Conservation (phyloP, 2,797 vertebrate genomes). For the Tapera naevia region DNA sequence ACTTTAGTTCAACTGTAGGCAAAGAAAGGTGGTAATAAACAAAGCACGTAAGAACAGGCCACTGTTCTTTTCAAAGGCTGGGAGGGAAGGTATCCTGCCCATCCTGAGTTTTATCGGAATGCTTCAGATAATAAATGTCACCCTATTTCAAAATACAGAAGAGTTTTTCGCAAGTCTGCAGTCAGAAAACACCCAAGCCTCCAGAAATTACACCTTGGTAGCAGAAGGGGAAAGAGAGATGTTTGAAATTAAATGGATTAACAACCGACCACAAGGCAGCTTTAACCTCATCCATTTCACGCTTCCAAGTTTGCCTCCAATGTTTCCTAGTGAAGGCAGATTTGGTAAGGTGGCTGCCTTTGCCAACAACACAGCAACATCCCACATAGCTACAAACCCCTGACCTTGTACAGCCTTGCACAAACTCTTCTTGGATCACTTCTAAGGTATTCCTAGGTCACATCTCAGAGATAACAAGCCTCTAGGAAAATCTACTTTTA, state of each 20-base stretch:
- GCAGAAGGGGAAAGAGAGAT: not conserved
- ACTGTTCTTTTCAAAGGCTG: not conserved
- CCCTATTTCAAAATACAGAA: not conserved
- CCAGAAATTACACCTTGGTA: not conserved
- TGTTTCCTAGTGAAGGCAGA: not conserved
- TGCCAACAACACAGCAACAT: not conserved
- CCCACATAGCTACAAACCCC: not conserved
- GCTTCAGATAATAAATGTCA: not conserved
- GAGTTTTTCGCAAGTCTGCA: not conserved
- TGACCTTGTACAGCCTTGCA: constrained; percentile 4
- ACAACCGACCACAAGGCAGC: not conserved
- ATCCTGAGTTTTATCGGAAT: not conserved
- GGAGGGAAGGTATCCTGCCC: not conserved
- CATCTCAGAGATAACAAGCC: not conserved
- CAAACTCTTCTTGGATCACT: constrained; percentile 4
- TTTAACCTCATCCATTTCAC: not conserved
- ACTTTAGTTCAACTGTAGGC: not conserved
- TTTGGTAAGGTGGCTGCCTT: not conserved
- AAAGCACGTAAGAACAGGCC: not conserved
- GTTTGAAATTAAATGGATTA: not conserved
- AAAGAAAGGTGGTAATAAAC: not conserved
- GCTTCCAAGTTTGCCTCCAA: not conserved
- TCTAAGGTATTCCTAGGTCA: constrained; percentile 17
- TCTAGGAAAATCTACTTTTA: constrained; percentile 11
- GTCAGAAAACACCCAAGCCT: not conserved